Evolutionary conservation across 2,113 vertebrate species (phyloP).

Genomic region (Lipotes vexillifer): DNA sequence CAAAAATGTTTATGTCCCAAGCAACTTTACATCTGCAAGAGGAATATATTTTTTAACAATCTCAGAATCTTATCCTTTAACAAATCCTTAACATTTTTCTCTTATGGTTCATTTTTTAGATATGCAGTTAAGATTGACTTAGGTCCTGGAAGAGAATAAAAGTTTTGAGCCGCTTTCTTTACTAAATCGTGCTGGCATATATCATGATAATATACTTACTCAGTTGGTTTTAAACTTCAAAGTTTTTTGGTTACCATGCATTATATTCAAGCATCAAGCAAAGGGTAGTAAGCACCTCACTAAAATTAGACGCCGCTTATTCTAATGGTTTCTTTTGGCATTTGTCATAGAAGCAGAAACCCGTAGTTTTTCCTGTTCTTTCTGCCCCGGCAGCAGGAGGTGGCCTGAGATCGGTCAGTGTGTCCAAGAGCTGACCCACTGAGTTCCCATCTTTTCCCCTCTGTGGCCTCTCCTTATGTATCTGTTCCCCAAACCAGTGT

Average conservation of each 20-base stretch:
- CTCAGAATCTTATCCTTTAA: neutral
- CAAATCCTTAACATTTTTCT: neutral
- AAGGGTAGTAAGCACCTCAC: neutral
- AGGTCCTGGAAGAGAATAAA: neutral
- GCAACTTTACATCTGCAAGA: neutral
- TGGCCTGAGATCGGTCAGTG: conserved; percentile 22
- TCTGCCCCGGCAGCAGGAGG: neutral
- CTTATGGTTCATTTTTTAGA: neutral
- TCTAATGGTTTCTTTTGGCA: neutral
- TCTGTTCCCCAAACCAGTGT: conserved; percentile 33
- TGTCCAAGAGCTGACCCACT: fast-evolving
- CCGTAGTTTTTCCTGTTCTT: neutral
- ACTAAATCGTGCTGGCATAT: neutral
- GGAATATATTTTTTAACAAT: neutral
- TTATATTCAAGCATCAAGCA: neutral
- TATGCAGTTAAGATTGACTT: neutral
- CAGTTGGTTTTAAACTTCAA: neutral
- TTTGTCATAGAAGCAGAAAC: neutral
- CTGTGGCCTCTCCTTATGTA: conserved; percentile 16
- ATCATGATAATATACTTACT: neutral
- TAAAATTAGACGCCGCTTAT: neutral
- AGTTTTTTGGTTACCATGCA: neutral
- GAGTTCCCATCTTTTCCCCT: neutral
- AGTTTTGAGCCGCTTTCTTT: neutral
- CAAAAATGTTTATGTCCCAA: neutral